Conservation (phyloP, 1,140 invertebrate genomes). For the Drosophila pruinosa region DNA sequence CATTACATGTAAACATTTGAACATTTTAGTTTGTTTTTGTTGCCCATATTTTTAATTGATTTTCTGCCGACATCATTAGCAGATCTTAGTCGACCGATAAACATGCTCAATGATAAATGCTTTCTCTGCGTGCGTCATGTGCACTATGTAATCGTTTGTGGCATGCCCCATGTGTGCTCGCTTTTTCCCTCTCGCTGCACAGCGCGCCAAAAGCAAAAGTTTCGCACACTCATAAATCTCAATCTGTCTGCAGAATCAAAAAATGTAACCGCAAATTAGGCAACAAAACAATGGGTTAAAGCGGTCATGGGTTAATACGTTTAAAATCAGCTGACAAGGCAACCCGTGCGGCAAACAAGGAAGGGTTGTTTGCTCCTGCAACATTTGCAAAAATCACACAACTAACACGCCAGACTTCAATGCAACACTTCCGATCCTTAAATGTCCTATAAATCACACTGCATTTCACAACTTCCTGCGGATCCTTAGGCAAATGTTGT, state of each 20-base stretch:
- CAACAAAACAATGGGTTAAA: constrained; percentile 76
- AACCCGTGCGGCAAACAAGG: not conserved
- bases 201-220: constrained; percentile 36
- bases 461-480: not conserved
- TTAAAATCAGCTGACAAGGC: constrained; percentile 61
- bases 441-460: constrained; percentile 2
- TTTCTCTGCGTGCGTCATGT: too few species aligned
- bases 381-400: constrained; percentile 3
- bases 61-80: constrained; percentile 67
- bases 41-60: constrained; percentile 68
- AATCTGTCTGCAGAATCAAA: constrained; percentile 70
- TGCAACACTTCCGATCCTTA: constrained; percentile 2
- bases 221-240: constrained; percentile 74
- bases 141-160: not conserved
- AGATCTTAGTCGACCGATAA: constrained; percentile 36
- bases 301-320: constrained; percentile 78
- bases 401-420: not conserved
- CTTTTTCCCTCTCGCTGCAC: constrained; percentile 52
- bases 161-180: not conserved
- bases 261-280: constrained; percentile 74
- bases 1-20: constrained; percentile 58
- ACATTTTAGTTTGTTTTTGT: constrained; percentile 39
- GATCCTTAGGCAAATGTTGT: constrained; percentile 1
- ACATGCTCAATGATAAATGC: constrained; percentile 1
- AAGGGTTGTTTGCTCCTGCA: constrained; percentile 45